Evolutionary conservation across 2,888 invertebrate species (phyloP), one percentile per base, ranked within the genome.

Genomic region (Camponotus fellah): DNA sequence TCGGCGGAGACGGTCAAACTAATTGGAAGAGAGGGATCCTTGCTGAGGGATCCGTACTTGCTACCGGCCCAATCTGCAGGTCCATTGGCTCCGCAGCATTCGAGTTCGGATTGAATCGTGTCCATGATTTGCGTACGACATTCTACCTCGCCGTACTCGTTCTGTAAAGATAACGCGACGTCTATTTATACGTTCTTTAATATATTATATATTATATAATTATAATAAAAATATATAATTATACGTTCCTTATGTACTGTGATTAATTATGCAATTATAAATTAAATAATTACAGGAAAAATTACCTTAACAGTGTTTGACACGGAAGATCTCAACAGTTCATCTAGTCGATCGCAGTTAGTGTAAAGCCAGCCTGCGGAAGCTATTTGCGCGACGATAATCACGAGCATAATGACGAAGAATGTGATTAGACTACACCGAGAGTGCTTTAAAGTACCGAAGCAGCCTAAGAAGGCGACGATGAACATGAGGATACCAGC

Each of bases 391-490:
- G 97, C 97, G 82, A 97, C 97, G 93, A 98, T 96, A 84, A 98
- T 97, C 84, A 98, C 96, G 91, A 98, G 95, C 85, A 98, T 95
- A 87, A 97, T 96, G 91, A 97, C 96, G 95, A 98, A 97, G 95
- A 98, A 98, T 97, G 98, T 95, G 85, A 97, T 96, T 64, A 98
- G 96, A 95, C 97, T 96, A 94, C 97, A 97, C 92, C 97, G 97
- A 32, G 97, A 97, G 95, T 97, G 97, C 90, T 96, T 96, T 86
- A 97, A 96, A 9, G 98, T 97, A 53, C 98, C 98, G 92, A 97
- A 97, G 93, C 98, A 98, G 80, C 98, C 98, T 66, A 98, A 96
- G 94, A 98, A 97, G 21, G 97, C 97, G 40, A 98, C 96, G 62
- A 98, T 94, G 84, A 97, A 96, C 94, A 98, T 96, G 74, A 98